Conservation (phyloP, 2,113 vertebrate species). For the Chionodraco myersi region DNA sequence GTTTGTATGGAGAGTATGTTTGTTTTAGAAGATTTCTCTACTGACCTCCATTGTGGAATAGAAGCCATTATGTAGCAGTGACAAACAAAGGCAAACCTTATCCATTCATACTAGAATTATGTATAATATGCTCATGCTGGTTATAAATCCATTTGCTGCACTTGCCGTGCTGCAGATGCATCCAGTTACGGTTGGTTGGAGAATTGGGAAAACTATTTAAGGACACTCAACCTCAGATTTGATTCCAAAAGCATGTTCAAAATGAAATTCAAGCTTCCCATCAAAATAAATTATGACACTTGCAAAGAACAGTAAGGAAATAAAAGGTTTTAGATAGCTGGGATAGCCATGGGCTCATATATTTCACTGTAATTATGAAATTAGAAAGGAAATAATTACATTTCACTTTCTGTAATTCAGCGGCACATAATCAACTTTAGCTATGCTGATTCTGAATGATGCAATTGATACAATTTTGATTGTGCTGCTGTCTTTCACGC, state of each 20-base stretch:
- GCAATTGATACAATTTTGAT: slow-evolving; percentile 36
- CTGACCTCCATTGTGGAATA: slow-evolving; percentile 41
- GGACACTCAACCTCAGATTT: not conserved
- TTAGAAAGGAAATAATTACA: slow-evolving; percentile 33
- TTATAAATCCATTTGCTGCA: slow-evolving; percentile 11
- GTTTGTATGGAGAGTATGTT: slow-evolving; percentile 36
- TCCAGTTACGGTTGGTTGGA: not conserved
- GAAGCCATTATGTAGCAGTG: not conserved
- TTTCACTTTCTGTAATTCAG: slow-evolving; percentile 20
- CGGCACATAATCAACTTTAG: slow-evolving; percentile 13
- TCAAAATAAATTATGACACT: not conserved
- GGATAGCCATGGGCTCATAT: not conserved
- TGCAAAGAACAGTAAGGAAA: not conserved
- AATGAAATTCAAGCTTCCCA: not conserved
- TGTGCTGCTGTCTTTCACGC: slow-evolving; percentile 27
- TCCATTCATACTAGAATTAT: slow-evolving; percentile 17
- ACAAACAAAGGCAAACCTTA: not conserved
- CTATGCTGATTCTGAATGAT: slow-evolving; percentile 37
- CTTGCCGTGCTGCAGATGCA: slow-evolving; percentile 3
- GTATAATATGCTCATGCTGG: slow-evolving; percentile 1
- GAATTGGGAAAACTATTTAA: not conserved
- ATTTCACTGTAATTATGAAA: slow-evolving; percentile 20
- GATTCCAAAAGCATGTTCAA: not conserved
- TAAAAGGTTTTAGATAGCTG: slow-evolving; percentile 12
- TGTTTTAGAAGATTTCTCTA: slow-evolving; percentile 43